Evolutionary conservation across 1,140 invertebrate species (phyloP).

Genomic region (Heliothis subflexa): DNA sequence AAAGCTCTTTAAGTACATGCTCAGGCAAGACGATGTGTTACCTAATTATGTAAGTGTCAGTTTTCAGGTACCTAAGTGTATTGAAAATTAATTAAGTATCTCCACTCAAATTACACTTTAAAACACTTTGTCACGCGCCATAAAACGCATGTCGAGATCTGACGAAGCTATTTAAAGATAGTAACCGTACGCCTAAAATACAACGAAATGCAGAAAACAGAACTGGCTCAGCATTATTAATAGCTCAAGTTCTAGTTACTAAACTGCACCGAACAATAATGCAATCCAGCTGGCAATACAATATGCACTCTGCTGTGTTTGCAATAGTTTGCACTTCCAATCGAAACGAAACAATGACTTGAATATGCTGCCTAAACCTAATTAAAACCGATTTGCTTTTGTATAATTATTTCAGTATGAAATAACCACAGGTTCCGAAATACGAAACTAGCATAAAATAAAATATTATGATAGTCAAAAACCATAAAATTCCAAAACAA

Average conservation of each 20-base stretch:
- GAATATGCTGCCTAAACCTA: neutral
- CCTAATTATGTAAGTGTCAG: no score
- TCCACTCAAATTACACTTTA: slow-evolving; percentile 1
- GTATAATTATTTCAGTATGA: no score
- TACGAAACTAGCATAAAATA: no score
- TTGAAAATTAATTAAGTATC: neutral
- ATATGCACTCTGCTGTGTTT: neutral
- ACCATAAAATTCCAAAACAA: no score
- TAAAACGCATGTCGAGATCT: slow-evolving; percentile 4
- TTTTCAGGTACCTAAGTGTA: no score
- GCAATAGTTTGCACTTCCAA: neutral
- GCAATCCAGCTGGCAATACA: slow-evolving; percentile 6
- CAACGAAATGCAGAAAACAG: slow-evolving; percentile 45
- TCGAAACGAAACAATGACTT: neutral
- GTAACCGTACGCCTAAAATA: slow-evolving; percentile 38
- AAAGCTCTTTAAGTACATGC: no score
- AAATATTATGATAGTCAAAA: no score
- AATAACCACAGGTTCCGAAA: no score
- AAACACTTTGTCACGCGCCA: neutral
- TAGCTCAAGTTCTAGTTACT: slow-evolving; percentile 48
- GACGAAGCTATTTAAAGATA: slow-evolving; percentile 31
- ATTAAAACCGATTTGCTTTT: no score
- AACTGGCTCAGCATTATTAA: slow-evolving; percentile 48
- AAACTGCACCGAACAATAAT: slow-evolving; percentile 23
- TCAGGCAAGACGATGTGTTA: no score